Conservation (phyloP, 2,888 invertebrate genomes). For the Poecilus cupreus region DNA sequence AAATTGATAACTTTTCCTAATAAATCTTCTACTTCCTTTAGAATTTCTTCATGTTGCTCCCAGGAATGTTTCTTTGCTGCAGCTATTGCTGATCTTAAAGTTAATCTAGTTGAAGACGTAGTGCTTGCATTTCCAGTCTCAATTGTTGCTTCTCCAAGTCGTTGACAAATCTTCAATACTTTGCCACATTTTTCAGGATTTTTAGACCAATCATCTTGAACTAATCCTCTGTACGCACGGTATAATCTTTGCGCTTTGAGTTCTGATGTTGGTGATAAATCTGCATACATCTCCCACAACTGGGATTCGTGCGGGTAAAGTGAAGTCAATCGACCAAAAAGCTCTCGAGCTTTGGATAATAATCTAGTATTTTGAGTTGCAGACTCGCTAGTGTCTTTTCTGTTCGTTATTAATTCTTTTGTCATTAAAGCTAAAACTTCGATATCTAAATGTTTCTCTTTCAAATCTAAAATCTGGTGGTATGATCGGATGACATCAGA, state of each 20-base stretch:
- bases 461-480: conserved; percentile 90
- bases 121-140: conserved; percentile 70
- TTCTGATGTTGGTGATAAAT: conserved; percentile 78
- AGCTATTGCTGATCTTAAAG: conserved; percentile 69
- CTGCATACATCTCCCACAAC: conserved; percentile 89
- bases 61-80: conserved; percentile 71
- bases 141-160: conserved; percentile 77
- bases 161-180: conserved; percentile 78
- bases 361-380: conserved; percentile 74
- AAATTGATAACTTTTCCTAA: conserved; percentile 65
- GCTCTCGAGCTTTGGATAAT: conserved; percentile 77
- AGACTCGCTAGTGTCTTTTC: conserved; percentile 76
- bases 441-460: conserved; percentile 84
- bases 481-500: conserved; percentile 90
- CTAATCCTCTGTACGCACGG: conserved; percentile 84
- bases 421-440: conserved; percentile 85
- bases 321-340: conserved; percentile 85
- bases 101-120: conserved; percentile 68
- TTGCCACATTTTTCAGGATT: conserved; percentile 77
- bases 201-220: conserved; percentile 80
- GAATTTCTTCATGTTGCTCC: conserved; percentile 68
- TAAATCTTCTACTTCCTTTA: conserved; percentile 68
- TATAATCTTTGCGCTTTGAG: conserved; percentile 83
- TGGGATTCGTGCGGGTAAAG: conserved; percentile 81
- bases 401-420: conserved; percentile 80